These are phyloP conservation scores for Burhinus bistriatus DNA, from an alignment of 2,113 vertebrate genomes.

Conservation along the genomic window DNA sequence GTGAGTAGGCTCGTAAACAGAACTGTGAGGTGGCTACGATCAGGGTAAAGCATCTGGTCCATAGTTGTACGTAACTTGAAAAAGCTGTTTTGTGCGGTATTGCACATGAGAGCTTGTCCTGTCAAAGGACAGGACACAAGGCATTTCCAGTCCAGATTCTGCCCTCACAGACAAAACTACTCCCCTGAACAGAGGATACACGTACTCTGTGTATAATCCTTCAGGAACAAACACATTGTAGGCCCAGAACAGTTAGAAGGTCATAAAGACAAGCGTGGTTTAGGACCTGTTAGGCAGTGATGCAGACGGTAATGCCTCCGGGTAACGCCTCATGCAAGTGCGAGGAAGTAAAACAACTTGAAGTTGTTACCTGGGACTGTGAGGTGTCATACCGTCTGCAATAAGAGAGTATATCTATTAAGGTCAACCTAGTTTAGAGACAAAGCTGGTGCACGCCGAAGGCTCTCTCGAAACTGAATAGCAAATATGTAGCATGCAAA, in stretches of 20 bases:
- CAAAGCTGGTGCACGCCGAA: not conserved
- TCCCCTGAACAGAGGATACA: not conserved
- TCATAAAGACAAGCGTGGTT: not conserved
- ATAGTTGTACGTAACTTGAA: fast-evolving
- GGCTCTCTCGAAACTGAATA: not conserved
- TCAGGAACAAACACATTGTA: not conserved
- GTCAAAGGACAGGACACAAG: not conserved
- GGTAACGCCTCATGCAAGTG: not conserved
- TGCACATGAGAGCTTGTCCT: not conserved
- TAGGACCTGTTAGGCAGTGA: not conserved
- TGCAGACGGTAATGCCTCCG: not conserved
- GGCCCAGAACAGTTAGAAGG: not conserved
- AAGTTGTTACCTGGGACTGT: not conserved
- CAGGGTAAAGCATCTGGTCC: not conserved
- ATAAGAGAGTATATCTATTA: not conserved
- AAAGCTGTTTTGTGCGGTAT: not conserved
- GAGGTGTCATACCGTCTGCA: not conserved
- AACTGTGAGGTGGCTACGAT: not conserved
- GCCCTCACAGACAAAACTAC: not conserved
- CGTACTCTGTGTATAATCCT: not conserved
- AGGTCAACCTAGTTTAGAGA: not conserved
- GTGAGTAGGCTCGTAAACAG: not conserved
- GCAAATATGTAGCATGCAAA: not conserved
- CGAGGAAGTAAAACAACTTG: not conserved
- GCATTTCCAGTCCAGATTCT: not conserved